Evolutionary conservation across 2,888 invertebrate genomes (phyloP).

Genomic region (Saturnia pavonia): DNA sequence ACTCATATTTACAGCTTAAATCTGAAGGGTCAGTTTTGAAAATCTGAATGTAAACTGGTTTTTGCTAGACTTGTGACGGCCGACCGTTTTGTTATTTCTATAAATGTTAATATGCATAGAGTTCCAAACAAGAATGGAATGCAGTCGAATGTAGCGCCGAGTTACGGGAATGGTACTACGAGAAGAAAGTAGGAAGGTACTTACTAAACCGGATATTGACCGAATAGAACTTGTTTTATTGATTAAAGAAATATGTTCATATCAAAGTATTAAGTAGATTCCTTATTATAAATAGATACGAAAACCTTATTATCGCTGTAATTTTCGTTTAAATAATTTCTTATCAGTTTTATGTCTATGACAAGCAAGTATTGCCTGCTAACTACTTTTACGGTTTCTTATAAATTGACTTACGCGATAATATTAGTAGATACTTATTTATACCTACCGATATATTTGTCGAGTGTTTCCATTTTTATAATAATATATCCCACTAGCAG

Average conservation of each 20-base stretch:
- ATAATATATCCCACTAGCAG: too few relatives aligned
- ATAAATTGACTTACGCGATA: not conserved
- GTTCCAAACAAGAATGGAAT: slow-evolving; percentile 23
- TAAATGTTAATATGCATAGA: slow-evolving; percentile 18
- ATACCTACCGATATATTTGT: too few relatives aligned
- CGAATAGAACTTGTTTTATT: slow-evolving; percentile 21
- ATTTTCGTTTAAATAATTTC: not conserved
- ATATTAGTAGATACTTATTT: too few relatives aligned
- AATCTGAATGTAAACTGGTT: not conserved
- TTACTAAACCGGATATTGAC: slow-evolving; percentile 24
- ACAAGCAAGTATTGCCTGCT: not conserved
- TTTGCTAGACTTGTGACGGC: slow-evolving; percentile 1
- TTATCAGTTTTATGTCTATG: not conserved
- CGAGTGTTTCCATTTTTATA: too few relatives aligned
- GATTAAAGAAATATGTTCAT: slow-evolving; percentile 20
- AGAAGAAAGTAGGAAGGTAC: slow-evolving; percentile 25
- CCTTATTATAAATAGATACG: not conserved
- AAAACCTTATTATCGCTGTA: slow-evolving; percentile 16
- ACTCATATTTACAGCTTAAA: not conserved
- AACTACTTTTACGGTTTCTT: not conserved
- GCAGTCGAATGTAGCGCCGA: slow-evolving; percentile 20
- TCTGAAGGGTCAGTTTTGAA: not conserved
- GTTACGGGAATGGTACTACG: slow-evolving; percentile 21
- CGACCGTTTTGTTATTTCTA: not conserved
- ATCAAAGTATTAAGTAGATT: slow-evolving; percentile 13